Conservation (phyloP, 1,140 invertebrate genomes). For the Ceratina japonica region DNA sequence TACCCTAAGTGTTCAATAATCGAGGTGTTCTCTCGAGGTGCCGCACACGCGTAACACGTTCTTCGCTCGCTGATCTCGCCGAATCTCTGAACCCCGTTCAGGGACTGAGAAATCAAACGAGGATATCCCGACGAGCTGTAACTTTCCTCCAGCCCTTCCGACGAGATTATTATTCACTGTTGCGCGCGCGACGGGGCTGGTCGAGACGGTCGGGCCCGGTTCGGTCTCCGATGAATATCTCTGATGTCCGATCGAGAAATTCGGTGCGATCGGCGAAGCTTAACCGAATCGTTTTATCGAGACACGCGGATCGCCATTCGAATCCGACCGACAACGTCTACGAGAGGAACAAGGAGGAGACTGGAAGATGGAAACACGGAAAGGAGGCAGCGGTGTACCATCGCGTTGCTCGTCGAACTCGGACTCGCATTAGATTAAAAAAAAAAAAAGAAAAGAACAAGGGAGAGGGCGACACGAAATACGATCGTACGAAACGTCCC, state of each 20-base stretch:
- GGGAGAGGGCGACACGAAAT: too few species aligned
- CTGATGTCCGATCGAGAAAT: background rate
- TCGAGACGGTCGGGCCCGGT: background rate
- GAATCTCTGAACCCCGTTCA: conserved; percentile 5
- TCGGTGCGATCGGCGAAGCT: conserved; percentile 14
- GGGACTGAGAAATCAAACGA: background rate
- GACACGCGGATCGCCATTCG: conserved; percentile 30
- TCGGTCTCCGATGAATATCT: background rate
- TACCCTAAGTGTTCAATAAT: conserved; percentile 77
- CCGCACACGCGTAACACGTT: conserved; percentile 65
- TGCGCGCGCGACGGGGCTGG: conserved; percentile 41
- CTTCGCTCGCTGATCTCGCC: conserved; percentile 56
- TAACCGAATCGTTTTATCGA: conserved; percentile 31
- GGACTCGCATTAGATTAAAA: conserved; percentile 6
- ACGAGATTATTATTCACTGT: conserved; percentile 48
- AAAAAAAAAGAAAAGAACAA: too few species aligned
- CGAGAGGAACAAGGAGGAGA: background rate
- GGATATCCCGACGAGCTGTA: background rate
- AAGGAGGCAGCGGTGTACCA: conserved; percentile 23
- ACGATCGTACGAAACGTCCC: conserved; percentile 12
- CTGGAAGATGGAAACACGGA: background rate
- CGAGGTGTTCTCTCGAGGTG: conserved; percentile 71
- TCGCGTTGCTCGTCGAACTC: conserved; percentile 47
- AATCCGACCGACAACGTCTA: conserved; percentile 7
- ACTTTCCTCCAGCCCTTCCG: conserved; percentile 44